A percentile compares a stretch with the other conserved stretches of the same genome.
phyloP scores from a whole-genome alignment of 2,888 invertebrate species.

The Cryptus viduatorius region DNA sequence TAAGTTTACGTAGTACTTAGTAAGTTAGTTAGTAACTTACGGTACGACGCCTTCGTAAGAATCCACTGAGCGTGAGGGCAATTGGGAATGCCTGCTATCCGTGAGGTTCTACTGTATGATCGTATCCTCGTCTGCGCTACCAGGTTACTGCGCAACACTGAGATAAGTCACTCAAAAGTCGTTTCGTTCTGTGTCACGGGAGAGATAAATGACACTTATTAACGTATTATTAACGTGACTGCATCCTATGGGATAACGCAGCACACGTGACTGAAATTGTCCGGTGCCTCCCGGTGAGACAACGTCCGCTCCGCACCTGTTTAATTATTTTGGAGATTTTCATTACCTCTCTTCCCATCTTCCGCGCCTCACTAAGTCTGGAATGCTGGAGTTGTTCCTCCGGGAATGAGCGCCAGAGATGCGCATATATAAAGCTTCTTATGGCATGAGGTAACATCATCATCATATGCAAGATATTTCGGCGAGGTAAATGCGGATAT shows the following conservation, averaged over 20 bases:
- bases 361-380: slow-evolving; percentile 24
- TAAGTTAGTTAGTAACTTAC: too few relatives aligned
- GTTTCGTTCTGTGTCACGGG: slow-evolving; percentile 16
- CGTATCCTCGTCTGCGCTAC: not conserved
- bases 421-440: slow-evolving; percentile 61
- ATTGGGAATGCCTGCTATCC: not conserved
- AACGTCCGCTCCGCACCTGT: slow-evolving; percentile 49
- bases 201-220: slow-evolving; percentile 54
- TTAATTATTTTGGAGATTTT: slow-evolving; percentile 69
- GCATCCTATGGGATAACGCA: slow-evolving; percentile 48
- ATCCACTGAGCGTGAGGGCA: not conserved
- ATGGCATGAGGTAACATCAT: slow-evolving; percentile 38
- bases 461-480: slow-evolving; percentile 28
- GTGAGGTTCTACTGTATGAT: not conserved
- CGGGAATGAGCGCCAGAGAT: slow-evolving; percentile 54
- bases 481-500: slow-evolving; percentile 36
- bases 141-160: not conserved
- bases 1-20: too few relatives aligned
- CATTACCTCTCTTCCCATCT: slow-evolving; percentile 54
- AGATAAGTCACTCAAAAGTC: not conserved
- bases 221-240: slow-evolving; percentile 60
- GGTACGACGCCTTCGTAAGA: not conserved
- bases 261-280: slow-evolving; percentile 56
- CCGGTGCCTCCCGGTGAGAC: slow-evolving; percentile 49
- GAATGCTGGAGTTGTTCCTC: slow-evolving; percentile 49